Evolutionary conservation across 2,113 vertebrate species (phyloP).

Genomic region (Tangachromis dhanisi): DNA sequence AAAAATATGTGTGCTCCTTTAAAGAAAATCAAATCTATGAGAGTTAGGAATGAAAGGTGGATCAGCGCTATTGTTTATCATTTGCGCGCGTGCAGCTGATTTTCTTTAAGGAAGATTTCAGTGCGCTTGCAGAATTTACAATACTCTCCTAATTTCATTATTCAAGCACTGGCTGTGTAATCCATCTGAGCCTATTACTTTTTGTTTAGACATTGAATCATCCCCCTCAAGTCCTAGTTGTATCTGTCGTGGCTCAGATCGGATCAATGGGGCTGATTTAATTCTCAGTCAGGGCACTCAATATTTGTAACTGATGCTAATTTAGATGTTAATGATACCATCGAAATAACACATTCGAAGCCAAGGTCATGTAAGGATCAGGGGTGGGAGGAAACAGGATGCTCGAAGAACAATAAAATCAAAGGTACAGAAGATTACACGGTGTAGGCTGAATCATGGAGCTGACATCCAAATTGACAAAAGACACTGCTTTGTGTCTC

Average conservation of each 20-base stretch:
- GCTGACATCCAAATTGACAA: background rate
- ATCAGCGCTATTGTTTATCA: background rate
- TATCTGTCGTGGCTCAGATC: background rate
- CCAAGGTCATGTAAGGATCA: constrained; percentile 19
- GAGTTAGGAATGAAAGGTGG: background rate
- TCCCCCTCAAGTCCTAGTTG: background rate
- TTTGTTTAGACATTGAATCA: background rate
- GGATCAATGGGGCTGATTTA: constrained; percentile 31
- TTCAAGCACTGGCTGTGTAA: background rate
- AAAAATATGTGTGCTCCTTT: background rate
- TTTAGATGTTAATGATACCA: constrained; percentile 32
- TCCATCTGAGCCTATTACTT: background rate
- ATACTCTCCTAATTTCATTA: background rate
- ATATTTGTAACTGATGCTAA: constrained; percentile 19
- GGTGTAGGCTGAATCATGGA: background rate
- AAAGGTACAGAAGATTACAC: background rate
- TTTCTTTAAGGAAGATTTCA: background rate
- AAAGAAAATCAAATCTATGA: background rate
- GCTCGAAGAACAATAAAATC: background rate
- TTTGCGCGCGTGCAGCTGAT: background rate
- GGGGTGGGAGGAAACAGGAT: background rate
- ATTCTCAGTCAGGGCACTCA: background rate
- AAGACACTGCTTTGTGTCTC: background rate
- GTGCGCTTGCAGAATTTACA: background rate
- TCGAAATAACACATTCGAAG: background rate